Evolutionary conservation across 2,888 invertebrate species (phyloP), one percentile per base, ranked within the genome.

Genomic region (Mythimna albipuncta): DNA sequence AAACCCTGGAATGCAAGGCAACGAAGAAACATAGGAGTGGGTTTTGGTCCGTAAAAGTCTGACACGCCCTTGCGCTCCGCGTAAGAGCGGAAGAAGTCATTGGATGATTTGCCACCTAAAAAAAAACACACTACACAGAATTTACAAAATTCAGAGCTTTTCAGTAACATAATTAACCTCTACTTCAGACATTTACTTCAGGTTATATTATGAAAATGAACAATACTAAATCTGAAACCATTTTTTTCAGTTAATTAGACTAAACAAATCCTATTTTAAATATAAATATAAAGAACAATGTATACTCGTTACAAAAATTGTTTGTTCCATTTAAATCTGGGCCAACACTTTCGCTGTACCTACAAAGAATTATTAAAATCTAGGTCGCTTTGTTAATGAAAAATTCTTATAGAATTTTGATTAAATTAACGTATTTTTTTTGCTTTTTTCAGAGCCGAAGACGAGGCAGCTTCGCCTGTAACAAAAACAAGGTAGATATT

Each of bases 381-480:
- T 75, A 75, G 57, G 61, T 62, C 64, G 71, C 38, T 57, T 62
- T 64, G 41, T 57, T 71, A 69, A 75, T 64, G 71, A 82, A 75
- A 82, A 67, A 75, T 47, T 59, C 69, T 79, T 67, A 77, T 65
- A 63, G 35, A 71, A 69, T 82, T 81, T 72, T 79, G 19, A 72
- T 82, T 54, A 62, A 79, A 75, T 69, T 81, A 70, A 81, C 66
- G n/a, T 57, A 38, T n/a, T 64, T 73, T 77, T 83, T 85, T 84
- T 85, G 77, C 64, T 89, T 90, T 89, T 85, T 89, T 85, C 95
- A 96, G 96, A 91, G 94, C 94, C 75, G 95, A 96, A 82, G 95
- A 95, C 85, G 95, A 93, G 71, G 93, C 93, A 66, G 89, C 93
- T 69, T 95, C 95, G 69, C 96, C 95, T 65, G 92, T 94, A 69